Evolutionary conservation across 2,113 vertebrate genomes (phyloP).

Genomic region (Nyctibius bracteatus): DNA sequence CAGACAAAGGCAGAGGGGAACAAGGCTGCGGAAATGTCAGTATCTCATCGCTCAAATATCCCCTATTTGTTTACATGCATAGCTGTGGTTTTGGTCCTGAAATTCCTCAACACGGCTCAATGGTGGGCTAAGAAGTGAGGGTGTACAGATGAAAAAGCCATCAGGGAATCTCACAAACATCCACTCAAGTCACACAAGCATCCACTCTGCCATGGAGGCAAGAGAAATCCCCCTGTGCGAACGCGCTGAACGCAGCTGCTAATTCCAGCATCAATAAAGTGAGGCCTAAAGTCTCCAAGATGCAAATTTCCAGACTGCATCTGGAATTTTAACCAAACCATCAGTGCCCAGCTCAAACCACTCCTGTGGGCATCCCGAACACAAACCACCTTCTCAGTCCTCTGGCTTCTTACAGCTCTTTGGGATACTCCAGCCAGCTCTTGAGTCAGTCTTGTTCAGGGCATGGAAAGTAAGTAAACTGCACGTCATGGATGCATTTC

Average conservation of each 20-base stretch:
- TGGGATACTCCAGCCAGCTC: background rate
- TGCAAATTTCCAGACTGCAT: background rate
- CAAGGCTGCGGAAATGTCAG: background rate
- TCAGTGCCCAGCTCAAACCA: background rate
- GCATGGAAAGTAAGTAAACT: background rate
- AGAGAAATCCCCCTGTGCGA: background rate
- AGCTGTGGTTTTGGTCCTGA: background rate
- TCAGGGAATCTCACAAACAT: background rate
- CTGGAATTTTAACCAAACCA: background rate
- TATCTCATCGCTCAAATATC: background rate
- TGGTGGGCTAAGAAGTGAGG: background rate
- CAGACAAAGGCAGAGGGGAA: background rate
- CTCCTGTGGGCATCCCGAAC: background rate
- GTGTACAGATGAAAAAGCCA: background rate
- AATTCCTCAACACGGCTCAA: background rate
- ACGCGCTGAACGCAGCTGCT: fast-evolving
- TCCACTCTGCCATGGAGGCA: background rate
- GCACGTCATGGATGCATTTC: background rate
- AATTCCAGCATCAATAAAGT: background rate
- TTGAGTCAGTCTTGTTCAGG: background rate
- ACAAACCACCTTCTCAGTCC: background rate
- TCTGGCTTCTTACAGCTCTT: fast-evolving
- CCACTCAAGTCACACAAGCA: background rate
- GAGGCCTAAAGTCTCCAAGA: background rate
- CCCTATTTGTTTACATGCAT: background rate